Percentiles rank a stretch among this genome's conserved stretches.
phyloP scores from a whole-genome alignment of 1,140 invertebrate genomes.

The Campodea augens region DNA sequence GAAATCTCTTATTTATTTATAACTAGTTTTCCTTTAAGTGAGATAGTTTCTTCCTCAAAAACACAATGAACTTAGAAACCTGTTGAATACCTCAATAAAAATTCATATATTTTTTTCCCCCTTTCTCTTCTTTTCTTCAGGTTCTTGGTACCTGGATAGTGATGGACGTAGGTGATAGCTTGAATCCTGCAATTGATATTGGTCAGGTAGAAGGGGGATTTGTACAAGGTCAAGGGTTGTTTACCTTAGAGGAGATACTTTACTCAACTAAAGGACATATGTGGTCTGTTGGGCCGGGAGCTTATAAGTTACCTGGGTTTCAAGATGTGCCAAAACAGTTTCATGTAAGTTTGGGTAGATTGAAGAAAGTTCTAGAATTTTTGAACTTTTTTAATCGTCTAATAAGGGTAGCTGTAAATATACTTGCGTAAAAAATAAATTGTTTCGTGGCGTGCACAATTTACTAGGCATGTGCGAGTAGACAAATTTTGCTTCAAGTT shows the following conservation, averaged over 20 bases:
- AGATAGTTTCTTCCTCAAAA: neutral
- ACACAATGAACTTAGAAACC: neutral
- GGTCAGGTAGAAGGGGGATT: slow-evolving; percentile 91
- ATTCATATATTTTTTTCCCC: neutral
- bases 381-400: too few species aligned
- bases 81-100: neutral
- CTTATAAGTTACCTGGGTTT: slow-evolving; percentile 83
- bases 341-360: slow-evolving; percentile 53
- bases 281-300: slow-evolving; percentile 69
- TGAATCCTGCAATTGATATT: slow-evolving; percentile 91
- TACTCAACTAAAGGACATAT: slow-evolving; percentile 63
- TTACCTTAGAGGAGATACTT: slow-evolving; percentile 73
- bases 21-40: too few species aligned
- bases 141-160: slow-evolving; percentile 78
- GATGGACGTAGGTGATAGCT: slow-evolving; percentile 80
- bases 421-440: too few species aligned
- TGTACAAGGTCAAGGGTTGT: slow-evolving; percentile 80
- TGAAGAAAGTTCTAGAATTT: too few species aligned
- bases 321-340: slow-evolving; percentile 77
- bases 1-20: too few species aligned
- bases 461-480: too few species aligned
- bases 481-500: too few species aligned
- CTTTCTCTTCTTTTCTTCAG: slow-evolving; percentile 20
- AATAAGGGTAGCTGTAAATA: too few species aligned
- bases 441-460: too few species aligned